Evolutionary conservation across 1,140 invertebrate species (phyloP).

Genomic region (Diploscapter pachys): DNA sequence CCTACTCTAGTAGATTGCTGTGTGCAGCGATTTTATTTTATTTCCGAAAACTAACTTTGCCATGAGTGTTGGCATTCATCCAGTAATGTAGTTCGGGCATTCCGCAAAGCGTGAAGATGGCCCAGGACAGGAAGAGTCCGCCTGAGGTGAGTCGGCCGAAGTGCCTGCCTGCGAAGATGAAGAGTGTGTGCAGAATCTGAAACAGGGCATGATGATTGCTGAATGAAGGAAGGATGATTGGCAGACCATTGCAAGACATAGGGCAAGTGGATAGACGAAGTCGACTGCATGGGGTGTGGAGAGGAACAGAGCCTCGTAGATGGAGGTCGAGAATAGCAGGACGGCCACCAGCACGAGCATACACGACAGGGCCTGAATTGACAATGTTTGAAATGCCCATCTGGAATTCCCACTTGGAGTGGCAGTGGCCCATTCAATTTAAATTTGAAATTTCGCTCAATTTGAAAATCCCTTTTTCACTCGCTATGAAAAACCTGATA

Average conservation of each 20-base stretch:
- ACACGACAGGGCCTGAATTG: constrained; percentile 8
- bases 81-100: constrained; percentile 18
- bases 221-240: not conserved
- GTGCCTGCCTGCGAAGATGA: constrained; percentile 12
- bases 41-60: not conserved
- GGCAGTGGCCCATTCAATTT: too few species aligned
- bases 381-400: not conserved
- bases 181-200: constrained; percentile 16
- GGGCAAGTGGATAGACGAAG: constrained; percentile 27
- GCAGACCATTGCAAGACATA: constrained; percentile 26
- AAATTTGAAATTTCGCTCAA: too few species aligned
- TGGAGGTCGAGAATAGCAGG: constrained; percentile 34
- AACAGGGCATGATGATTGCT: not conserved
- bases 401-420: too few species aligned
- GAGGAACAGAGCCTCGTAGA: constrained; percentile 29
- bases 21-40: constrained; percentile 17
- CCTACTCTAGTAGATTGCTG: not conserved
- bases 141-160: constrained; percentile 26
- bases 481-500: too few species aligned
- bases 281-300: constrained; percentile 15
- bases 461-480: too few species aligned
- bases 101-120: constrained; percentile 16
- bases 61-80: not conserved
- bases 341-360: constrained; percentile 19
- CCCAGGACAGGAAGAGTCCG: constrained; percentile 17